Conservation (phyloP, 2,888 invertebrate species). For the Chironomus riparius region DNA sequence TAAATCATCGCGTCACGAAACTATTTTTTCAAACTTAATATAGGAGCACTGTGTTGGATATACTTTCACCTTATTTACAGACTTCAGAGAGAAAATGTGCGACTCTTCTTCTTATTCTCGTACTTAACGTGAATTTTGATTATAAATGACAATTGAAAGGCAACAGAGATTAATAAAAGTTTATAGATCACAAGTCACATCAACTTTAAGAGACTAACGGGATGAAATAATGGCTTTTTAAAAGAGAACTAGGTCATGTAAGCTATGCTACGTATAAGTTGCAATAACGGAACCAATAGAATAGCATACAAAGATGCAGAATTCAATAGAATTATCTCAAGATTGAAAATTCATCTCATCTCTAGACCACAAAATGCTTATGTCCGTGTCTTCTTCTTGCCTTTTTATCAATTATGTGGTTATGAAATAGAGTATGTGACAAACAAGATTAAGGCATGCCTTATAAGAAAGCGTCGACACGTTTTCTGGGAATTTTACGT, state of each 20-base stretch:
- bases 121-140: too few species aligned
- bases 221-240: not conserved
- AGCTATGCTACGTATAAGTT: conserved; percentile 12
- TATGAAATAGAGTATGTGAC: not conserved
- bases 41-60: not conserved
- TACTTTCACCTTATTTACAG: too few species aligned
- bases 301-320: conserved; percentile 13
- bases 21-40: not conserved
- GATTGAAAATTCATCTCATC: not conserved
- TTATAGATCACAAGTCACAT: too few species aligned
- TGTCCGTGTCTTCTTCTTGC: not conserved
- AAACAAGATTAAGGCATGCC: not conserved
- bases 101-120: too few species aligned
- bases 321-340: not conserved
- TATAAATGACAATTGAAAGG: not conserved
- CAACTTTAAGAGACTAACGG: not conserved
- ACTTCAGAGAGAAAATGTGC: too few species aligned
- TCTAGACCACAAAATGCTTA: not conserved
- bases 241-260: not conserved
- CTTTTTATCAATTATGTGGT: not conserved
- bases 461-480: not conserved
- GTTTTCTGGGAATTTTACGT: not conserved
- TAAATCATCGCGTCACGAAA: not conserved
- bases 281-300: not conserved
- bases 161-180: not conserved